A percentile compares a stretch with the other conserved stretches of the same genome.
Evolutionary conservation across 2,888 invertebrate species (phyloP).

Genomic region (Tyria jacobaeae): DNA sequence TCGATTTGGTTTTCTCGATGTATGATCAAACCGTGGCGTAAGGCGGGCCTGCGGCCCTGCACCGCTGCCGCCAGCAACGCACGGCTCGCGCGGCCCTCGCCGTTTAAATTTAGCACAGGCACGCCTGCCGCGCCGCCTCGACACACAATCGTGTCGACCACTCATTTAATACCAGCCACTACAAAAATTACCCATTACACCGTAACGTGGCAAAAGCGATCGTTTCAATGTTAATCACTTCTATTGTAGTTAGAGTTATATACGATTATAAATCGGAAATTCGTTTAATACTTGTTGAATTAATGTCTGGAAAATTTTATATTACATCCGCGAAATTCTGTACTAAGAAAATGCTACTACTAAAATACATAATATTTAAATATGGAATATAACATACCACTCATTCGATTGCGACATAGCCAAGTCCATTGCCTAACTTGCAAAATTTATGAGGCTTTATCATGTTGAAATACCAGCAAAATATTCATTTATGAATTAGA

Average conservation of each 20-base stretch:
- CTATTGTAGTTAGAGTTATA: constrained; percentile 4
- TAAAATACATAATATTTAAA: not conserved
- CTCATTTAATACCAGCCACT: constrained; percentile 62
- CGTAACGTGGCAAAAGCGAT: constrained; percentile 17
- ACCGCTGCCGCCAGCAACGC: constrained; percentile 56
- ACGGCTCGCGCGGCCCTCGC: constrained; percentile 74
- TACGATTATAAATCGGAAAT: not conserved
- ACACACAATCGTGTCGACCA: constrained; percentile 77
- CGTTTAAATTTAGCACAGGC: constrained; percentile 81
- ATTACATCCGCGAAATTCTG: too few relatives aligned
- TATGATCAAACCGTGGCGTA: constrained; percentile 64
- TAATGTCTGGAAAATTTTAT: too few relatives aligned
- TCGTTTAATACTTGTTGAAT: not conserved
- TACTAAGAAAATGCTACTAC: too few relatives aligned
- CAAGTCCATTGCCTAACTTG: not conserved
- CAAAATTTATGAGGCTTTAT: not conserved
- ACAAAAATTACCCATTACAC: constrained; percentile 46
- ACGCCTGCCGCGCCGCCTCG: constrained; percentile 74
- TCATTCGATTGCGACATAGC: not conserved
- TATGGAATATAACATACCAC: not conserved
- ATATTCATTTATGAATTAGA: not conserved
- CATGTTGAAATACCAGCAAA: not conserved
- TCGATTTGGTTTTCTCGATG: constrained; percentile 60
- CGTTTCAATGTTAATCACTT: constrained; percentile 5
- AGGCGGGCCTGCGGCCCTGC: constrained; percentile 57